Base-by-base conservation (phyloP, 1,140 invertebrate genomes). In the Tribolium castaneum region DNA sequence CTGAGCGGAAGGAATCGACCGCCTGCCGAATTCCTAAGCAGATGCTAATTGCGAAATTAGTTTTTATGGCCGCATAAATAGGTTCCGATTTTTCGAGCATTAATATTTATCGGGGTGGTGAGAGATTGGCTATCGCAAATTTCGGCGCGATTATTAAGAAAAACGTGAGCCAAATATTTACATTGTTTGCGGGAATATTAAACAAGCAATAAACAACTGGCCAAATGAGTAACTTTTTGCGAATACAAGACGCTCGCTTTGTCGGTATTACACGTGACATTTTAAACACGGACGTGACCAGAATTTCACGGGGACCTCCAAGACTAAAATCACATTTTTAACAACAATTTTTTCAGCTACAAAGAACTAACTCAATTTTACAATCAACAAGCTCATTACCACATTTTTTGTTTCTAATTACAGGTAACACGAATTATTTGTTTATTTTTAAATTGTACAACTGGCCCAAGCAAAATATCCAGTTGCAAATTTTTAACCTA, bases 241-340 rank as follows among this genome's bases (percentile, higher is more conserved):
- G 34, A 35, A 75, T 35, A 75, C 30, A 39, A 56, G 51, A 22
- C 51, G 16, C 35, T 59, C 16, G 30, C 72, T 75, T 75, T 75
- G 72, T 75, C 72, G 72, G 72, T 54, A 59, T 54, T 39, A 75
- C 49, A 75, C 72, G 72, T 75, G 52, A 75, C 72, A 75, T 75
- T 75, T 75, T 52, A 54, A 75, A 35, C n/a, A 25, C 1, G 12
- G 6, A 59, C 72, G 72, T 75, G 72, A 30, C 12, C 25, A 16
- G 52, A 75, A 75, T 73, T 10, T 54, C 34, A 14, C 14, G 34
- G 22, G 71, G 71, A 73, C 71, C 71, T 73, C 49, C 71, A 19
- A 13, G 54, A 66, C 9, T 66, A 16, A 34, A 66, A 66, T 66
- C 4, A 59, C 54, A 9, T n/a, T 59, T 59, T 59, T 59, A 45